Evolutionary conservation across 2,113 vertebrate genomes (phyloP).

Genomic region (Peromyscus maniculatus): DNA sequence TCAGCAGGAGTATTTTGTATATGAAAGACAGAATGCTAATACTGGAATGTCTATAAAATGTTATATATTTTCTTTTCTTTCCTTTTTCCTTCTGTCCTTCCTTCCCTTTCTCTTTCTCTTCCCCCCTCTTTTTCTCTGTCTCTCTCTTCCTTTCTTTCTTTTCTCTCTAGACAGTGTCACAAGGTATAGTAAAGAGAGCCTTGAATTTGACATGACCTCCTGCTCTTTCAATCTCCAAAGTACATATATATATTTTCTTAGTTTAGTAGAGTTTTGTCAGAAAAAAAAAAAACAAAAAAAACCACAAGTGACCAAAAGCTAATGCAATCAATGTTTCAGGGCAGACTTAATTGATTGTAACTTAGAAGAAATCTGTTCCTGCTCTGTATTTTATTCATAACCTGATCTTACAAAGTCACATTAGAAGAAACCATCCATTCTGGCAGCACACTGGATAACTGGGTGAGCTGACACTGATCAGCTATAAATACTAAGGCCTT

Average conservation of each 20-base stretch:
- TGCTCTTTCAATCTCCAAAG: not conserved
- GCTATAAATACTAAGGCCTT: constrained; percentile 10
- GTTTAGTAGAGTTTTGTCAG: constrained; percentile 12
- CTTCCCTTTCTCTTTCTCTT: too few species aligned
- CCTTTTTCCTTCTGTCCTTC: too few species aligned
- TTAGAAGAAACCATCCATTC: not conserved
- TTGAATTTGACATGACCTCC: not conserved
- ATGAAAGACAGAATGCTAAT: not conserved
- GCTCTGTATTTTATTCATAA: not conserved
- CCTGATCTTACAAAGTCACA: not conserved
- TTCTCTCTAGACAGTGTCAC: not conserved
- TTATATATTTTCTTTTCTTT: not conserved
- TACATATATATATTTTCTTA: not conserved
- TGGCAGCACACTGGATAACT: not conserved
- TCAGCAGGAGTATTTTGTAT: not conserved
- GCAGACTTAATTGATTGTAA: constrained; percentile 48
- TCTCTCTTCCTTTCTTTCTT: too few species aligned
- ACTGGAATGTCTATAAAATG: not conserved
- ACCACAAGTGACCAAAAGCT: not conserved
- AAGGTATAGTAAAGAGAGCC: too few species aligned
- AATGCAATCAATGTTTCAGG: constrained; percentile 25
- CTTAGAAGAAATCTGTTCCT: constrained; percentile 7
- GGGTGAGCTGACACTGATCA: not conserved
- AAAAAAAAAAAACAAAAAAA: not conserved
- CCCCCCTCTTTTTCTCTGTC: rapidly evolving